Conservation (phyloP, 1,140 invertebrate genomes). For the Papilio xuthus region DNA sequence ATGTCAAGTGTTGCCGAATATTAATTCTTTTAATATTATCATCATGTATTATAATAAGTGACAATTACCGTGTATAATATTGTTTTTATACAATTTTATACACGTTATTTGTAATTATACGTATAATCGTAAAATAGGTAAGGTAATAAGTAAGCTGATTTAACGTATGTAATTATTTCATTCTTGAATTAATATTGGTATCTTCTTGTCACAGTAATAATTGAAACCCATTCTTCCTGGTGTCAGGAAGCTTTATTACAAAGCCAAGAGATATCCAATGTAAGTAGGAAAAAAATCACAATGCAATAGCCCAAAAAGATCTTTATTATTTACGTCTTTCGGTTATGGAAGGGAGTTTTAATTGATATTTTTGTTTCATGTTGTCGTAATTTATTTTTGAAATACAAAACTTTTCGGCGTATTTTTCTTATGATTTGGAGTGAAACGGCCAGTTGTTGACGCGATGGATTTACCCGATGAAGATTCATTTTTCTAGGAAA, state of each 20-base stretch:
- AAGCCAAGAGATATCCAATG: constrained; percentile 57
- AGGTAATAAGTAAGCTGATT: constrained; percentile 77
- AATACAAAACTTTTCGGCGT: constrained; percentile 77
- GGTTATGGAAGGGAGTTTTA: constrained; percentile 57
- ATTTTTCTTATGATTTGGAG: constrained; percentile 68
- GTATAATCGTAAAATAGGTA: constrained; percentile 79
- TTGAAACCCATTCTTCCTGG: constrained; percentile 1
- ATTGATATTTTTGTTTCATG: constrained; percentile 54
- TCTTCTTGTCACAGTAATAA: constrained; percentile 40
- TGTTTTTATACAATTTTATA: constrained; percentile 44
- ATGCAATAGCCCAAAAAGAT: constrained; percentile 79
- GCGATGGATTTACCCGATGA: constrained; percentile 64
- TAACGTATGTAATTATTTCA: constrained; percentile 80
- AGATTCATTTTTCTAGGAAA: constrained; percentile 74
- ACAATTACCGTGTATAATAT: constrained; percentile 51
- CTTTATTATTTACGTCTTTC: constrained; percentile 69
- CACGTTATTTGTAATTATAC: constrained; percentile 55
- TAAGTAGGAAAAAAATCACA: constrained; percentile 71
- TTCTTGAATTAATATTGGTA: constrained; percentile 78
- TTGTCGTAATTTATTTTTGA: constrained; percentile 60
- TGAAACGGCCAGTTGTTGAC: constrained; percentile 63
- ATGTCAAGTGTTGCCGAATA: constrained; percentile 81
- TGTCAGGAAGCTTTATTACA: constrained; percentile 38
- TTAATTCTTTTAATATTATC: constrained; percentile 79
- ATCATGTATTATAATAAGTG: constrained; percentile 78